These are phyloP conservation scores for Bombylius discolor DNA, from an alignment of 2,888 invertebrate genomes.

Conservation along the genomic window DNA sequence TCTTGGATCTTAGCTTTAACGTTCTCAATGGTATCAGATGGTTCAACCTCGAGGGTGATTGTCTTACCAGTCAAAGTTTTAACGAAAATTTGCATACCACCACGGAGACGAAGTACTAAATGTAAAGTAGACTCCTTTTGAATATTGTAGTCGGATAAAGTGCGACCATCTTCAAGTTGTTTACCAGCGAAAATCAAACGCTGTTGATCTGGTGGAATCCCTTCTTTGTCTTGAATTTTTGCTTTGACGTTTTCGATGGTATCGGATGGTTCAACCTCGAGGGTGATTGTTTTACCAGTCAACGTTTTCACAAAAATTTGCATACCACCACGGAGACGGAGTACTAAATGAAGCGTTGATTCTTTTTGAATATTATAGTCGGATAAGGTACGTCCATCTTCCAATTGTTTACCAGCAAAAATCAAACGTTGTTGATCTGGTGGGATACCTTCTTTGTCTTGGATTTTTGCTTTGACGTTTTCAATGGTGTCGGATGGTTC, in stretches of 20 bases:
- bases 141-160: slow-evolving; percentile 82
- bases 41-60: slow-evolving; percentile 25
- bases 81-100: slow-evolving; percentile 46
- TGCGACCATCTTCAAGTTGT: slow-evolving; percentile 84
- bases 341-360: slow-evolving; percentile 11
- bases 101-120: slow-evolving; percentile 70
- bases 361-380: slow-evolving; percentile 20
- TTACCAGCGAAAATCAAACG: slow-evolving; percentile 39
- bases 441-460: slow-evolving; percentile 25
- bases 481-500: slow-evolving; percentile 19
- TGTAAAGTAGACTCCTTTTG: slow-evolving; percentile 88
- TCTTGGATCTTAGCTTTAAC: slow-evolving; percentile 26
- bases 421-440: slow-evolving; percentile 25
- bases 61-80: slow-evolving; percentile 25
- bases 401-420: slow-evolving; percentile 23
- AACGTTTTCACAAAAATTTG: slow-evolving; percentile 26
- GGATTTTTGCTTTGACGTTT: slow-evolving; percentile 24
- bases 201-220: slow-evolving; percentile 27
- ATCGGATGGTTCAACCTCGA: slow-evolving; percentile 23
- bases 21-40: slow-evolving; percentile 24
- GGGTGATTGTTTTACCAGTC: slow-evolving; percentile 26
- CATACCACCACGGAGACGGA: slow-evolving; percentile 17
- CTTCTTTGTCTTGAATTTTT: slow-evolving; percentile 26
- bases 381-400: slow-evolving; percentile 22
- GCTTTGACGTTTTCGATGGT: slow-evolving; percentile 27